Percentiles rank a stretch among this genome's conserved stretches.
phyloP scores from a whole-genome alignment of 2,797 vertebrate species.

The Ibycter americanus region DNA sequence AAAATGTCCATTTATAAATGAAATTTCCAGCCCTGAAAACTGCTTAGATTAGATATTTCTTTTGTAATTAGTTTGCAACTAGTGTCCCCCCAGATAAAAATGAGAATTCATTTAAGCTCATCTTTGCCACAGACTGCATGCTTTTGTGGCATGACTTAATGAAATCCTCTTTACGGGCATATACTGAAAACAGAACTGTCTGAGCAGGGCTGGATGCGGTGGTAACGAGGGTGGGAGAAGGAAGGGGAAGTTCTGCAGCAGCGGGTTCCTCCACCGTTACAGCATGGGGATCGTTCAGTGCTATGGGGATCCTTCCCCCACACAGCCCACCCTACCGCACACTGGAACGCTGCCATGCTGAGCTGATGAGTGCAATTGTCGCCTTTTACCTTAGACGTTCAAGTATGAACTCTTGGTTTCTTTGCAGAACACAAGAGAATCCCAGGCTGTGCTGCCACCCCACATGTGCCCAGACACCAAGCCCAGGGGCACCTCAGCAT shows the following conservation, averaged over 20 bases:
- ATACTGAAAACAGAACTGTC: neutral
- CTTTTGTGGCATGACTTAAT: neutral
- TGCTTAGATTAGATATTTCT: neutral
- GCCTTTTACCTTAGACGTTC: neutral
- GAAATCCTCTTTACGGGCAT: neutral
- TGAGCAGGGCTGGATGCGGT: neutral
- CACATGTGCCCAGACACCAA: neutral
- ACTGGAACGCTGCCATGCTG: neutral
- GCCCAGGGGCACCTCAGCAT: neutral
- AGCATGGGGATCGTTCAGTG: accelerated
- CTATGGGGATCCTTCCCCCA: neutral
- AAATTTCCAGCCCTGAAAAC: neutral
- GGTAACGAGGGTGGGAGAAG: neutral
- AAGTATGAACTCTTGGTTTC: neutral
- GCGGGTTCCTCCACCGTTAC: accelerated
- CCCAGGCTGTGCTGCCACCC: too few species aligned
- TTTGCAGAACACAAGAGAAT: neutral
- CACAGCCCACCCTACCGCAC: accelerated
- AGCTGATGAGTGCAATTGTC: neutral
- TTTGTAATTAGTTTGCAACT: neutral
- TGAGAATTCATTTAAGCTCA: neutral
- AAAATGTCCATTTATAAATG: neutral
- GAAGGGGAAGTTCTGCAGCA: neutral
- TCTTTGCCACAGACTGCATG: neutral
- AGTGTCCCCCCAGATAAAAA: neutral